A percentile compares a stretch with the other conserved stretches of the same genome.
Evolutionary conservation across 1,140 invertebrate species (phyloP).

Genomic region (Ylistrum balloti): DNA sequence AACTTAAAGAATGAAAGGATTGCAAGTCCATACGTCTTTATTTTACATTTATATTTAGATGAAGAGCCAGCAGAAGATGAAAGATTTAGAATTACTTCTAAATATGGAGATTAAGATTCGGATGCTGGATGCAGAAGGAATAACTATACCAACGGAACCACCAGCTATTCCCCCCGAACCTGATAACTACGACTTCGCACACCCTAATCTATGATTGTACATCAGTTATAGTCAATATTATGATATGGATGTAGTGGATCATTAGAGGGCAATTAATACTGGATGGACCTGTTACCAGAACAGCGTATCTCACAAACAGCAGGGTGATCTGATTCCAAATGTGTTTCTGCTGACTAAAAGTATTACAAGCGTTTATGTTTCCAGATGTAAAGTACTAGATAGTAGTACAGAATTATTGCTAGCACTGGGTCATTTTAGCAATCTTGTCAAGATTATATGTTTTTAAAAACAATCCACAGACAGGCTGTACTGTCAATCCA

Average conservation of each 20-base stretch:
- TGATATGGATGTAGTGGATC: background rate
- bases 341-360: too few species aligned
- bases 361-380: too few species aligned
- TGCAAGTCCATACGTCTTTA: too few species aligned
- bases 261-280: background rate
- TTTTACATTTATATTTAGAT: slow-evolving; percentile 85
- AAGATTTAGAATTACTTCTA: slow-evolving; percentile 95
- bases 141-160: slow-evolving; percentile 96
- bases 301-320: too few species aligned
- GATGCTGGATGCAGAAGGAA: slow-evolving; percentile 95
- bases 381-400: too few species aligned
- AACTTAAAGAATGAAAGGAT: too few species aligned
- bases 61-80: slow-evolving; percentile 93
- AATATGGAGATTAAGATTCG: slow-evolving; percentile 98
- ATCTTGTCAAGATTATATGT: too few species aligned
- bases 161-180: slow-evolving; percentile 95
- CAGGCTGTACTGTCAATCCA: too few species aligned
- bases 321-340: too few species aligned
- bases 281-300: background rate
- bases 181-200: slow-evolving; percentile 91
- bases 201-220: slow-evolving; percentile 49
- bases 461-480: too few species aligned
- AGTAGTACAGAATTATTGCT: too few species aligned
- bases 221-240: background rate
- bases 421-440: too few species aligned